A percentile compares a stretch with the other conserved stretches of the same genome.
Conservation (phyloP, 2,113 vertebrate genomes). For the Chauna torquata region DNA sequence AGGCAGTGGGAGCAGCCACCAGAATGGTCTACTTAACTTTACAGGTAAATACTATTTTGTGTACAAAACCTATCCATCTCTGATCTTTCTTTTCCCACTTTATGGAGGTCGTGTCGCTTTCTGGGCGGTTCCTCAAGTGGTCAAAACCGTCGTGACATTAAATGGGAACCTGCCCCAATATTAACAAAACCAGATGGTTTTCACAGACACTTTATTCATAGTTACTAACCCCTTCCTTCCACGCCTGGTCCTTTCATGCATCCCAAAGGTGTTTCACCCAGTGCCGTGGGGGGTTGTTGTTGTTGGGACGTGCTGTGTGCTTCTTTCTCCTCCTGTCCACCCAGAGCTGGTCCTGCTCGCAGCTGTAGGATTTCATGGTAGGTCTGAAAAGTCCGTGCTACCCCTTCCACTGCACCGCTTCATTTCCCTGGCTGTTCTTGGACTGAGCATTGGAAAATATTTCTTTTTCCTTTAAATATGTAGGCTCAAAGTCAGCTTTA, state of each 20-base stretch:
- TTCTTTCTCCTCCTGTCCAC: background rate
- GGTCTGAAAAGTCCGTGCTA: background rate
- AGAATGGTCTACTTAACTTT: slow-evolving; percentile 60
- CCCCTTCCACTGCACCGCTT: background rate
- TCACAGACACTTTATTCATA: background rate
- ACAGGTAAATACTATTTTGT: slow-evolving; percentile 26
- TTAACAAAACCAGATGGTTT: background rate
- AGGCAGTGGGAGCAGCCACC: background rate
- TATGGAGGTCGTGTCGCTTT: background rate
- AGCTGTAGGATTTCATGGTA: background rate
- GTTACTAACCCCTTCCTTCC: background rate
- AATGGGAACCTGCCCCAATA: background rate
- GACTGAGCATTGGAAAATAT: background rate
- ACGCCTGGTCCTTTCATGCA: background rate
- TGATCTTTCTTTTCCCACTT: background rate
- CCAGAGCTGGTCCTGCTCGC: background rate
- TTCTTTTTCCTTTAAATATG: background rate
- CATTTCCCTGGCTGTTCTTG: slow-evolving; percentile 11
- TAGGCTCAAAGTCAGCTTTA: background rate
- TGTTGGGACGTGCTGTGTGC: background rate
- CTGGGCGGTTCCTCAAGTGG: accelerated
- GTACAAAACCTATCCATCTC: background rate
- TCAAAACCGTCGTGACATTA: background rate
- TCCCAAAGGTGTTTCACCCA: accelerated
- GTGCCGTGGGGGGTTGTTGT: background rate